Base-by-base conservation (phyloP, 1,140 invertebrate genomes). In the Drosophila sturtevanti region DNA sequence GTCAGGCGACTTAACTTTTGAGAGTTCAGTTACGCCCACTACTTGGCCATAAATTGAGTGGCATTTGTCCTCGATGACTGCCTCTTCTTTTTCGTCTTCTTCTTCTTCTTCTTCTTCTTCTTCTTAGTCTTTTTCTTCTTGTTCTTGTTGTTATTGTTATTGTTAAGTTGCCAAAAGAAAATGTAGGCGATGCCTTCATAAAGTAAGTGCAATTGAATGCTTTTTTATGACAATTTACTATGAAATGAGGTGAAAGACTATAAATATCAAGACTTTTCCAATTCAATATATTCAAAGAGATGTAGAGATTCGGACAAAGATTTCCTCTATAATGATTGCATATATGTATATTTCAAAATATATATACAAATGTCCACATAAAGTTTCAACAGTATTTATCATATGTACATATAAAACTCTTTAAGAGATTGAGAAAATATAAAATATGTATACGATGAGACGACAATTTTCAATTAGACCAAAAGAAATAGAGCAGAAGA, bases 31-130 rank as follows among this genome's bases (percentile, higher is more conserved):
- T 11, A 24, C 38, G 59, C 38, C 59, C 59, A 44, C 54, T 34
- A 44, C 59, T 62, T 44, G 59, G 35, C 59, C 59, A 41, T 62
- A 62, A 62, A 62, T 62, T 62, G 59, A 41, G 37, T 62, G 35
- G 59, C 38, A n/a, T 31, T 62, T 62, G 41, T 48, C 41, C 41
- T 48, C 41, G 12, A 48, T 48, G 41, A 21, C 10, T 18, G 27
- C 16, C 4, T 14, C 5, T 14, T 41, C n/a, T 14, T n/a, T n/a
- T n/a, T n/a, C n/a, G n/a, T n/a, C n/a, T n/a, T n/a, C n/a, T n/a
- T n/a, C n/a, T n/a, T n/a, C 41, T 7, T 10, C 7, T 0, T n/a
- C 16, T 9, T 21, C 2, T 11, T n/a, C 12, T n/a, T 38, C 12
- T n/a, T 4, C n/a, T 48, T 2, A 16, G 38, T n/a, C 41, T 7